Conservation (phyloP, 2,888 invertebrate genomes). For the Pollenia amentaria region DNA sequence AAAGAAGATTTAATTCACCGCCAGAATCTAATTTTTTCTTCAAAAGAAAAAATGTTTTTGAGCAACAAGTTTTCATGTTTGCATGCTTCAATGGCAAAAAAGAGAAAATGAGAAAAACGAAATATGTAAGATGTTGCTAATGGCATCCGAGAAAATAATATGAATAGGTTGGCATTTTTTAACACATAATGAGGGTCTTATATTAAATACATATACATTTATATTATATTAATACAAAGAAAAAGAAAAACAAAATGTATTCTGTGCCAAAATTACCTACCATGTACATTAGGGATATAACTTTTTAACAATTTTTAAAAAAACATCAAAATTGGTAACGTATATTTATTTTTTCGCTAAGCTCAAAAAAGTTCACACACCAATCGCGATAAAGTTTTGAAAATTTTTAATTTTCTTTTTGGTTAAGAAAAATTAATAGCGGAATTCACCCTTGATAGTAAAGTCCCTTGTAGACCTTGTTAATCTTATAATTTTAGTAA, state of each 20-base stretch:
- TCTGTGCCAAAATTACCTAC: neutral
- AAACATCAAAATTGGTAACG: too few species aligned
- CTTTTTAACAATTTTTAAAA: too few species aligned
- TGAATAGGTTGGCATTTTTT: conserved; percentile 48
- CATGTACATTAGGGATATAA: too few species aligned
- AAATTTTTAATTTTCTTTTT: too few species aligned
- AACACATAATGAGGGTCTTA: conserved; percentile 43
- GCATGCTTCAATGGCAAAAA: neutral
- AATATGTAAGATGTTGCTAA: conserved; percentile 44
- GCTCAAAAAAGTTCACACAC: too few species aligned
- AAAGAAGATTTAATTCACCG: neutral
- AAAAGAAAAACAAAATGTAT: neutral
- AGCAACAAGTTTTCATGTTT: conserved; percentile 44
- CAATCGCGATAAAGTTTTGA: too few species aligned
- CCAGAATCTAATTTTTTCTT: neutral
- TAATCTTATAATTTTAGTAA: too few species aligned
- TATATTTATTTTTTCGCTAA: too few species aligned
- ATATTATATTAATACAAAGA: neutral
- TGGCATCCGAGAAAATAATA: conserved; percentile 46
- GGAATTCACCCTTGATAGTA: too few species aligned
- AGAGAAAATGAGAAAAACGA: neutral
- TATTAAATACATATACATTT: neutral
- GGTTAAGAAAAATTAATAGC: too few species aligned
- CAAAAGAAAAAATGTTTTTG: neutral
- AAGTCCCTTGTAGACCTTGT: too few species aligned